These are phyloP conservation scores for Amblyraja radiata DNA, from an alignment of 2,797 vertebrate species.

Conservation along the genomic window DNA sequence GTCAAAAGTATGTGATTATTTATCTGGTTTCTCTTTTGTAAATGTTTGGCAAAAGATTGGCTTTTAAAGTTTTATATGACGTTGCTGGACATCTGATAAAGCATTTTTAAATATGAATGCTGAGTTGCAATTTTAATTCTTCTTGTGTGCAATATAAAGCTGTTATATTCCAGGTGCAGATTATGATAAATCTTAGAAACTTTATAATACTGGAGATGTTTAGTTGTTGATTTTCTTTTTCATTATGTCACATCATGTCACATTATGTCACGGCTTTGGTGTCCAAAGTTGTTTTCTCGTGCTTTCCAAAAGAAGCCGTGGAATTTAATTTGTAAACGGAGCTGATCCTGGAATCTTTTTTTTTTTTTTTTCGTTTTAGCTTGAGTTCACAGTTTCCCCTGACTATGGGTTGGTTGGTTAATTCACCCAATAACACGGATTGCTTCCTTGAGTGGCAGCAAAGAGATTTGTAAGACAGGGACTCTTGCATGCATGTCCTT, in stretches of 20 bases:
- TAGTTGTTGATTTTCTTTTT: not conserved
- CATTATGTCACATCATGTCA: constrained; percentile 22
- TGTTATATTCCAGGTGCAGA: not conserved
- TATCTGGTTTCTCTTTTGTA: not conserved
- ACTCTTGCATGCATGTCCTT: too few species aligned
- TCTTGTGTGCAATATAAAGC: not conserved
- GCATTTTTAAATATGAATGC: not conserved
- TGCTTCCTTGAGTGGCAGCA: not conserved
- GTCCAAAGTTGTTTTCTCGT: not conserved
- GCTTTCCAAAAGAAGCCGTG: not conserved
- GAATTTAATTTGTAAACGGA: not conserved
- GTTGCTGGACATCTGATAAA: not conserved
- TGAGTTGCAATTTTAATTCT: not conserved
- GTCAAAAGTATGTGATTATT: not conserved
- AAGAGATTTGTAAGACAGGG: not conserved
- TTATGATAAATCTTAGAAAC: constrained; percentile 5
- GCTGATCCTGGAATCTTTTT: not conserved
- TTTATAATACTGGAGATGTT: not conserved
- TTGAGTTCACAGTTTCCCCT: not conserved
- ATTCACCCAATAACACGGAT: not conserved
- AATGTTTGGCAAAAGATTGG: not conserved
- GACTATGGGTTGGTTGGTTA: not conserved
- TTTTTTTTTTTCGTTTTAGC: not conserved
- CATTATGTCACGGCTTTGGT: not conserved
- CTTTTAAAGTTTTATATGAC: not conserved